phyloP scores from a whole-genome alignment of 2,113 vertebrate genomes.

The Hyperoodon ampullatus region DNA sequence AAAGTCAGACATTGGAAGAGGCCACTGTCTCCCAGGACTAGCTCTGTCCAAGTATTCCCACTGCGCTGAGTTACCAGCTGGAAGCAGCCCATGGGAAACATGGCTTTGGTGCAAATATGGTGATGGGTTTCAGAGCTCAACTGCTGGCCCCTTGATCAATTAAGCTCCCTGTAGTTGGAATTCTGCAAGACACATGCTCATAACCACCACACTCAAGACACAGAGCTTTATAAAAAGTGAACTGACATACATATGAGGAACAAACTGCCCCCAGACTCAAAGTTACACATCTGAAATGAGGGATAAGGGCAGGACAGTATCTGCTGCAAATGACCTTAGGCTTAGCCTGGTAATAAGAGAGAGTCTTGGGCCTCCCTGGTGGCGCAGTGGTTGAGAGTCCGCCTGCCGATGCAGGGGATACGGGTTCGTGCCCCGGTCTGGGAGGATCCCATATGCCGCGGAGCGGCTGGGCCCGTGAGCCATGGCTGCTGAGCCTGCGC shows the following conservation, averaged over 20 bases:
- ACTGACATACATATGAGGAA: background rate
- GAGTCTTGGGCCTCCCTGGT: too few species aligned
- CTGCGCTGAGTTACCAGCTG: accelerated
- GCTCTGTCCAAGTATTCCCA: background rate
- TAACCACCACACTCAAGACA: background rate
- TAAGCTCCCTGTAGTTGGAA: background rate
- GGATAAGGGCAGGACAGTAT: background rate
- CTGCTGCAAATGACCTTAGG: background rate
- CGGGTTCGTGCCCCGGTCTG: too few species aligned
- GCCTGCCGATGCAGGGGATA: too few species aligned
- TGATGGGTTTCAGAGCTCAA: background rate
- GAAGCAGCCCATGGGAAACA: background rate
- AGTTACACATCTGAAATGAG: background rate
- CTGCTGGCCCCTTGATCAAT: background rate
- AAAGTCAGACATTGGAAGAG: background rate
- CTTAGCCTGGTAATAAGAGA: background rate
- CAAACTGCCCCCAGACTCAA: background rate
- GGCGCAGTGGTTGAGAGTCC: too few species aligned
- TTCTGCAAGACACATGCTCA: background rate
- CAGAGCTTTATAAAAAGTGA: background rate
- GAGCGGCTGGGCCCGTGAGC: too few species aligned
- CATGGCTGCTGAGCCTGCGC: too few species aligned
- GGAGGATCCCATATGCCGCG: too few species aligned
- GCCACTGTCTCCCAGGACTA: background rate
- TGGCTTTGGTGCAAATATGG: background rate